phyloP scores from a whole-genome alignment of 2,888 invertebrate species.

The Brenthis daphne region DNA sequence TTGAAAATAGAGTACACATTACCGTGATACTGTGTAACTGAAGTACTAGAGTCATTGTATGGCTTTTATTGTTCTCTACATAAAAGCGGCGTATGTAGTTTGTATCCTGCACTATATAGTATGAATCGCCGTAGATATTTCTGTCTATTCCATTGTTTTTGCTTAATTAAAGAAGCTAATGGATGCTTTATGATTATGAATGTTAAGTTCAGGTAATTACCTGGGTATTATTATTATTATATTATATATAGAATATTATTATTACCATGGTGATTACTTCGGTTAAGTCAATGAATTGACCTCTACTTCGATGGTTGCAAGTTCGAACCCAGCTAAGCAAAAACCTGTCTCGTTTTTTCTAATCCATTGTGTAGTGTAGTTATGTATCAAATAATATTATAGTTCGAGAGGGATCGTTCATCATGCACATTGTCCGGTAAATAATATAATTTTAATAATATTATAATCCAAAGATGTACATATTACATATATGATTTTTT shows the following conservation, averaged over 20 bases:
- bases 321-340: too few species aligned
- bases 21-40: background rate
- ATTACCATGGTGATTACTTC: background rate
- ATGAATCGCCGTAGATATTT: background rate
- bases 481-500: too few species aligned
- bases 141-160: slow-evolving; percentile 18
- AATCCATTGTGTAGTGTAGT: too few species aligned
- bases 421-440: too few species aligned
- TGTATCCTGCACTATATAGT: slow-evolving; percentile 8
- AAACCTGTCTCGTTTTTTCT: too few species aligned
- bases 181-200: slow-evolving; percentile 4
- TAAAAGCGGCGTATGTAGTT: slow-evolving; percentile 13
- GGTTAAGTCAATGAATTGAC: too few species aligned
- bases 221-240: background rate
- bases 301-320: too few species aligned
- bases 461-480: too few species aligned
- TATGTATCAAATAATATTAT: too few species aligned
- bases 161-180: slow-evolving; percentile 14
- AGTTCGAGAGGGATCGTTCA: too few species aligned
- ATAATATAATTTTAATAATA: too few species aligned
- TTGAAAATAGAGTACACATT: slow-evolving; percentile 1
- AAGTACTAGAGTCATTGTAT: slow-evolving; percentile 4
- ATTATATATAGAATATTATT: background rate
- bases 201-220: slow-evolving; percentile 6
- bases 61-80: slow-evolving; percentile 16